These are phyloP conservation scores for Nephrotoma appendiculata DNA, from an alignment of 2,888 invertebrate genomes.

Conservation along the genomic window DNA sequence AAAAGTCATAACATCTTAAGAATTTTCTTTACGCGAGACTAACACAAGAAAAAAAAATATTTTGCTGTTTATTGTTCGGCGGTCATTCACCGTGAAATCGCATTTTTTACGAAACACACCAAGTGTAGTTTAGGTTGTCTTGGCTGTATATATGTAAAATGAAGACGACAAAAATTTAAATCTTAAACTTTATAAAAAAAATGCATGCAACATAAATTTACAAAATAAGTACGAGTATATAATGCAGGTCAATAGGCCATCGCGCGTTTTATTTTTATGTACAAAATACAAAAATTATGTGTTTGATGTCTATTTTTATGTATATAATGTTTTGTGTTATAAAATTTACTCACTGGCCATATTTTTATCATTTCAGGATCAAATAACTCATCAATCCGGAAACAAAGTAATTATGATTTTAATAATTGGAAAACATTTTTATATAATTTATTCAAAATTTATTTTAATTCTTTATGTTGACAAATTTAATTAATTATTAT, in stretches of 20 bases:
- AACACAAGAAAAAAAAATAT: neutral
- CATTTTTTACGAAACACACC: neutral
- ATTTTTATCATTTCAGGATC: conserved; percentile 1
- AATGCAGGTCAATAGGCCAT: neutral
- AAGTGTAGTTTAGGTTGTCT: neutral
- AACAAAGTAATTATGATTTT: conserved; percentile 2
- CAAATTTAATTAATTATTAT: neutral
- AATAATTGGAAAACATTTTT: neutral
- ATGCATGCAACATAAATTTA: neutral
- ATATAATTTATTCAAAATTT: neutral
- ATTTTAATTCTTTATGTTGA: neutral
- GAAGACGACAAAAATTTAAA: neutral
- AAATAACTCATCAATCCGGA: conserved; percentile 3
- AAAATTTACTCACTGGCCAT: neutral
- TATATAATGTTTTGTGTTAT: neutral
- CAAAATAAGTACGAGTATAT: neutral
- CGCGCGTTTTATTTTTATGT: neutral
- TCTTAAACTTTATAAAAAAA: neutral
- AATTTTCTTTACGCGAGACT: neutral
- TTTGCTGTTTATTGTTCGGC: neutral
- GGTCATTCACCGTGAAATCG: neutral
- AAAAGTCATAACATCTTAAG: neutral
- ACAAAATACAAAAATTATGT: neutral
- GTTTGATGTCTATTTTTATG: neutral
- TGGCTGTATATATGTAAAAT: neutral